Conservation (phyloP, 2,113 vertebrate genomes). For the Cryptomyrus ogoouensis region DNA sequence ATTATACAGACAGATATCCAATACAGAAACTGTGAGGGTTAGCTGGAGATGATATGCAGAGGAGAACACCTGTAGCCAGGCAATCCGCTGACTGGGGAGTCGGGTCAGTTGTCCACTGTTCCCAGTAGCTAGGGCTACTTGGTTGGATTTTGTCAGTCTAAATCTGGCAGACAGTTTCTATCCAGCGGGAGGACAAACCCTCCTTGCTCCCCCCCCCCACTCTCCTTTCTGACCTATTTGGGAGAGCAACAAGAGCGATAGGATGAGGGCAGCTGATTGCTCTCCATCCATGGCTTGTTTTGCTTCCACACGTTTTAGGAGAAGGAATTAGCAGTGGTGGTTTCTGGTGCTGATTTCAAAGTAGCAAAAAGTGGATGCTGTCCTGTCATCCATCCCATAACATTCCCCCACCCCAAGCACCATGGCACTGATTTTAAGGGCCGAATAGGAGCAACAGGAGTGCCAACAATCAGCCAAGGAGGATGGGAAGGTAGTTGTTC, state of each 20-base stretch:
- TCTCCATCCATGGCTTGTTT: background rate
- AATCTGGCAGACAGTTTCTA: background rate
- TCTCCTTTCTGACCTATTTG: background rate
- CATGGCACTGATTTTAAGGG: background rate
- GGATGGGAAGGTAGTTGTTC: background rate
- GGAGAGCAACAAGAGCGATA: background rate
- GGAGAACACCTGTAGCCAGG: too few relatives aligned
- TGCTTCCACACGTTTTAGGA: background rate
- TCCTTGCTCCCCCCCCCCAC: background rate
- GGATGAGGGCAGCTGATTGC: background rate
- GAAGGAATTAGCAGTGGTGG: background rate
- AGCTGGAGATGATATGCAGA: too few relatives aligned
- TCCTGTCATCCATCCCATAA: background rate
- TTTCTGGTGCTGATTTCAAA: background rate
- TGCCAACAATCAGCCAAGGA: background rate
- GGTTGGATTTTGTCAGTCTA: background rate
- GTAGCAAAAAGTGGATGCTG: background rate
- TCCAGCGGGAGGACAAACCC: background rate
- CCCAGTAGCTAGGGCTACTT: background rate
- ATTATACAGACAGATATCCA: background rate
- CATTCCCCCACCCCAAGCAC: background rate
- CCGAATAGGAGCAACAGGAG: background rate
- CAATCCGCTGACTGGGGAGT: background rate
- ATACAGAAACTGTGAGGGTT: background rate
- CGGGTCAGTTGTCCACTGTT: background rate